Evolutionary conservation across 2,113 vertebrate genomes (phyloP), one percentile per base, ranked within the genome.

Genomic region (Ptyas mucosa): DNA sequence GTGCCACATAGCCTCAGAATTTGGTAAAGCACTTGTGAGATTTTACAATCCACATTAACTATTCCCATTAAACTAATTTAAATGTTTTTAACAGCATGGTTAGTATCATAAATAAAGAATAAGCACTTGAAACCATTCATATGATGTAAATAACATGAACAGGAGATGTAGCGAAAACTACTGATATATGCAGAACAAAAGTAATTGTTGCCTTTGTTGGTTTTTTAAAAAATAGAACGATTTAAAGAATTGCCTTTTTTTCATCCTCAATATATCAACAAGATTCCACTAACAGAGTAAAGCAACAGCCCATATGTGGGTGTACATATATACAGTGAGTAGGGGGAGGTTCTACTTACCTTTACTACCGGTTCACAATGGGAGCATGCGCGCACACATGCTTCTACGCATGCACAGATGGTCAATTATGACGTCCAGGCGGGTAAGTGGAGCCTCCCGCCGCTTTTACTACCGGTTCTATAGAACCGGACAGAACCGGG

Each of bases 11-110:
- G 81, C 54, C 23, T 64, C 57, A 85, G 24, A 94, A 69, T 8
- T 64, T 89, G 81, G 2, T 34, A 90, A 15, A 93, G 87, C 11
- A 0, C 55, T 95, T 93, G 64, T 23, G 93, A 14, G 11, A 93
- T 55, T 75, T 97, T 81, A 69, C 24, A 94, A 46, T 89, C 96
- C 93, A 69, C 93, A 61, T 94, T 94, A 91, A 75, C n/a, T 90
- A 93, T 34, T 51, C 12, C 2, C 3, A 55, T 55, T 94, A 58
- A 94, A 57, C 92, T 26, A 86, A 1, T 51, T 92, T 64, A 95
- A 95, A 85, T 92, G 49, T 55, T 93, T 55, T 90, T 87, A 3
- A 34, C 9, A 93, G 91, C 91, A 90, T 20, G 0, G 0, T 92
- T 90, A 90, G 3, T 94, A 34, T 49, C 58, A 85, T 58, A 89